phyloP scores from a whole-genome alignment of 2,888 invertebrate species.

The Caenorhabditis sp. region DNA sequence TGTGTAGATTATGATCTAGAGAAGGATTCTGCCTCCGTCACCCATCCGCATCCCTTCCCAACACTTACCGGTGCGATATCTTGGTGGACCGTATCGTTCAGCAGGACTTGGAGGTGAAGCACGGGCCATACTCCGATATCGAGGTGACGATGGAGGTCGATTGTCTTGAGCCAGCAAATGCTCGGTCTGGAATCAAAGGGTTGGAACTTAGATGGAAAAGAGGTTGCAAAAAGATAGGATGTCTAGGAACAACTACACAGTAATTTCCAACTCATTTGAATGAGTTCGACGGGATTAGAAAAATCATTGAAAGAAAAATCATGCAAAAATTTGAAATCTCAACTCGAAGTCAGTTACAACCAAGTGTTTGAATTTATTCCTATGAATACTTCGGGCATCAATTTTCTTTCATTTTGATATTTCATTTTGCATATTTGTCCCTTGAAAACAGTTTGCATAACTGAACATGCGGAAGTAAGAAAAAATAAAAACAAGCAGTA shows the following conservation, averaged over 20 bases:
- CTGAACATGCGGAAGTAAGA: constrained; percentile 8
- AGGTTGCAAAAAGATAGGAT: constrained; percentile 2
- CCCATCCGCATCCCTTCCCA: background rate
- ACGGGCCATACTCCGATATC: constrained; percentile 71
- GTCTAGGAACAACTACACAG: constrained; percentile 38
- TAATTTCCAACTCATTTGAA: constrained; percentile 8
- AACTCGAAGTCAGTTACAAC: background rate
- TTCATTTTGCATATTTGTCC: constrained; percentile 13
- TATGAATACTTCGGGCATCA: background rate
- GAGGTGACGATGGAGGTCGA: constrained; percentile 76
- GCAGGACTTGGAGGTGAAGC: constrained; percentile 73
- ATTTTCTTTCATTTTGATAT: background rate
- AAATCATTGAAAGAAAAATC: constrained; percentile 10
- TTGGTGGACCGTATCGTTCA: constrained; percentile 63
- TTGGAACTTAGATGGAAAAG: background rate
- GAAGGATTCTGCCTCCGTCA: constrained; percentile 4
- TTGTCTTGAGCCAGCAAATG: constrained; percentile 77
- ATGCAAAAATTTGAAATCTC: constrained; percentile 18
- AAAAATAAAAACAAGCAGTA: constrained; percentile 32
- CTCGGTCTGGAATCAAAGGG: constrained; percentile 75
- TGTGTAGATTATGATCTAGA: constrained; percentile 52
- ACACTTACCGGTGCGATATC: constrained; percentile 72
- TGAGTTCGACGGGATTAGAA: constrained; percentile 6
- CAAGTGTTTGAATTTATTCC: background rate
- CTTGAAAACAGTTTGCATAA: constrained; percentile 2